These are phyloP conservation scores for Ostrea denselamellosa DNA, from an alignment of 1,140 invertebrate species.

Conservation along the genomic window DNA sequence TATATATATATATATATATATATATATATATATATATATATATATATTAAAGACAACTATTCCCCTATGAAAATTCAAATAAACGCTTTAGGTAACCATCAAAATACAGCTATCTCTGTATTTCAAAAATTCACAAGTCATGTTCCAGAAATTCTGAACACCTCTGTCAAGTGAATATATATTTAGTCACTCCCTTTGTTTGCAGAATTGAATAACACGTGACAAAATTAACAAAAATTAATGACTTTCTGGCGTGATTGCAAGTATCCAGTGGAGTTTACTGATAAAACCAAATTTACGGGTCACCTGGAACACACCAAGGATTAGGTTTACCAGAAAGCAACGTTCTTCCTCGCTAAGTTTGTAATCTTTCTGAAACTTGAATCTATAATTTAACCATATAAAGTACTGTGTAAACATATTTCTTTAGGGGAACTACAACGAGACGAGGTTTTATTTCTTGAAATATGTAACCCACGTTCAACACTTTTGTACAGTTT, in stretches of 20 bases:
- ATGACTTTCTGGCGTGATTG: slow-evolving; percentile 20
- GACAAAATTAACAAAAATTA: slow-evolving; percentile 31
- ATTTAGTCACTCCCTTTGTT: slow-evolving; percentile 8
- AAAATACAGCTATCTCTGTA: no score
- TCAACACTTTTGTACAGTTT: not conserved
- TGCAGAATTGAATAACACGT: slow-evolving; percentile 22
- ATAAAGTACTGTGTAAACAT: not conserved
- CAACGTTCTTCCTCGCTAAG: not conserved
- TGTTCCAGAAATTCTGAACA: not conserved
- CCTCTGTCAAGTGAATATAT: not conserved
- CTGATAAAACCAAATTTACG: slow-evolving; percentile 33
- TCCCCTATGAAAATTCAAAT: no score
- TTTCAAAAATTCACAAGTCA: not conserved
- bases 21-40: no score
- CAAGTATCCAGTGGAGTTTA: not conserved
- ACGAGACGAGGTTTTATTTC: not conserved
- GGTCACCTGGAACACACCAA: not conserved
- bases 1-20: no score
- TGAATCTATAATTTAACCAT: not conserved
- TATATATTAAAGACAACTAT: no score
- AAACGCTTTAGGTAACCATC: no score
- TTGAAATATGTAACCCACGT: not conserved
- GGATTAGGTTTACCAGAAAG: not conserved
- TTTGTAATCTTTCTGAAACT: not conserved
- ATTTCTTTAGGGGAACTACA: not conserved